Base-by-base conservation (phyloP, 1,140 invertebrate species). In the Drosophila willistoni region DNA sequence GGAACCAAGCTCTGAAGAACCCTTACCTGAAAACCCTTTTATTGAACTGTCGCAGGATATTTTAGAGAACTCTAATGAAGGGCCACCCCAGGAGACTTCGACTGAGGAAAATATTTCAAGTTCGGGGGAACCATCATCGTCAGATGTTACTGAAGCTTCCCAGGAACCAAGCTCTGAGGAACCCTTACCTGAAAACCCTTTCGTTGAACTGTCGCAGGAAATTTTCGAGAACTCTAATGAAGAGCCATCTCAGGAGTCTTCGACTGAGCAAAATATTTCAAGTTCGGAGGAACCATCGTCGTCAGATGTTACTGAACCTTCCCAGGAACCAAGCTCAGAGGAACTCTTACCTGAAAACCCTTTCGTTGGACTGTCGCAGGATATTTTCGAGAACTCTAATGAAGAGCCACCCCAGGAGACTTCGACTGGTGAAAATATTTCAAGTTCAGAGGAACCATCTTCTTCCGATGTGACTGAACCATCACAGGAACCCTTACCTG, bases 271-370 rank as follows among this genome's bases (percentile, higher is more conserved):
- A n/a, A 59, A 34, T 19, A 7, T 25, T 33, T 42, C 54, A 2
- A 64, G 51, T 13, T 59, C 61, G 0, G 54, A 70, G 2, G 14
- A 4, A 7, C 39, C 34, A n/a, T 34, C 67, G 0, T 13, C 51
- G 13, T 44, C 60, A 2, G 47, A 4, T 3, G 2, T 3, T 39
- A 41, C 47, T 36, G 19, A 61, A 34, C 12, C 51, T 44, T 25
- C 61, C 1, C 47, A 19, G 29, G 51, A 68, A 4, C 36, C 57
- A 7, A 70, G 17, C 7, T 64, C 67, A 2, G 42, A 60, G 9
- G 25, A 7, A 25, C 13, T 25, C 3, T 57, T 12, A 5, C 13
- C 55, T 19, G n/a, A 42, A 13, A 13, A 42, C 1, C 1, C 57
- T 7, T 29, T 29, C 29, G 7, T 29, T 29, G 2, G 14, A 42